Evolutionary conservation across 2,113 vertebrate species (phyloP).

Genomic region (Notiomystis cincta): DNA sequence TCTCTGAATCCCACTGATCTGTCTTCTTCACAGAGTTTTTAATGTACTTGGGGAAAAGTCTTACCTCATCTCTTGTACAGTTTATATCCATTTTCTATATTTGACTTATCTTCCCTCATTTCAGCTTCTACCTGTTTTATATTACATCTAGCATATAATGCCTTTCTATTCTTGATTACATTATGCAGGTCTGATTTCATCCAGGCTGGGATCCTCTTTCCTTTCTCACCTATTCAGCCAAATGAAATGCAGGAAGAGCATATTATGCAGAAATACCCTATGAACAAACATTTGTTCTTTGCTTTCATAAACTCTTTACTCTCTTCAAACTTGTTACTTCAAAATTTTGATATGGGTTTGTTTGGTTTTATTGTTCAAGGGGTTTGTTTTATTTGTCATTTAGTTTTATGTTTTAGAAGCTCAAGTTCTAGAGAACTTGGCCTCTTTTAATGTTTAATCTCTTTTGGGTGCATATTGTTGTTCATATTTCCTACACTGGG

Average conservation of each 20-base stretch:
- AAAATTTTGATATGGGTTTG: background rate
- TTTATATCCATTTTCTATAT: slow-evolving; percentile 23
- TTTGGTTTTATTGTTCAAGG: background rate
- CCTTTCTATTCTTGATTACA: slow-evolving; percentile 52
- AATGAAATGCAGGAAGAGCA: background rate
- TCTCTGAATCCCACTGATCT: background rate
- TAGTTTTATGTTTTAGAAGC: background rate
- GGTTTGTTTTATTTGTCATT: accelerated
- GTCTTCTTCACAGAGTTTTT: background rate
- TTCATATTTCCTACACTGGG: background rate
- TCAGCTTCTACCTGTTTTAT: background rate
- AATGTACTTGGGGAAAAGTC: background rate
- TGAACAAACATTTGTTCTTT: background rate
- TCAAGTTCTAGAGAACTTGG: background rate
- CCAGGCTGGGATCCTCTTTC: background rate
- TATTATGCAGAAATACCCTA: background rate
- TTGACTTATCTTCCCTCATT: background rate
- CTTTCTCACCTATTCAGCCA: background rate
- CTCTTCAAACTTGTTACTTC: background rate
- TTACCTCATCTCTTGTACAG: background rate
- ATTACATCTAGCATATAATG: background rate
- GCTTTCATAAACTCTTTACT: background rate
- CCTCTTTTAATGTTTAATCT: background rate
- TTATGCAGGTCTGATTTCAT: slow-evolving; percentile 62
- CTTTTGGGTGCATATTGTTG: background rate